Evolutionary conservation across 2,888 invertebrate species (phyloP), one percentile per base, ranked within the genome.

Genomic region (Dicroscelio sp.): DNA sequence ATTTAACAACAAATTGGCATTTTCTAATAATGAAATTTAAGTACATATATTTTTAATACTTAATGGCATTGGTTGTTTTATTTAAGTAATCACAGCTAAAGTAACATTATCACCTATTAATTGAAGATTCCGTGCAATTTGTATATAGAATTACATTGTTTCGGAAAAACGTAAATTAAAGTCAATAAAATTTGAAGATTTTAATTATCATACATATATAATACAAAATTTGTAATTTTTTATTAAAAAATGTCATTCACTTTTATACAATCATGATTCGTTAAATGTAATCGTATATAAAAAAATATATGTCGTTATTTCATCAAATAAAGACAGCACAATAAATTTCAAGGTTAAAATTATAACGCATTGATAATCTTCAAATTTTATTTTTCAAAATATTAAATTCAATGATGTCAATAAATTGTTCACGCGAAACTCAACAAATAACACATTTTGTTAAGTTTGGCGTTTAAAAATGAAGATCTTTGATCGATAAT

Each of bases 71-170:
- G 43, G 43, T 8, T 38, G 43, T 12, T n/a, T n/a, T n/a, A n/a
- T n/a, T 38, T 83, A 76, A 78, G 69, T 78, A 78, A 60, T 8
- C 86, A 78, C 78, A 86, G 86, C 78, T 23, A 10, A 27, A n/a
- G 8, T 35, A 69, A 79, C 48, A 65, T 63, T 82, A 87, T 27
- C 75, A 86, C 80, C 86, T 78, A 86, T 90, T 90, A 86, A 82
- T 90, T 88, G 33, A 90, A 25, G 69, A 82, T 86, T 86, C 86
- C 65, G 82, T 90, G 86, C 85, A 88, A 85, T 88, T 83, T 90
- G 82, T 86, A 90, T 38, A 90, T 86, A 86, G 86, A 71, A 76
- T 52, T 35, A 38, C 58, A 69, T n/a, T 33, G 25, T 60, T 76
- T 52, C 25, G 27, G 35, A 60, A 79, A 55, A 73, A 60, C 5